These are phyloP conservation scores for Hydraecia micacea DNA, from an alignment of 2,888 invertebrate species.

Conservation along the genomic window DNA sequence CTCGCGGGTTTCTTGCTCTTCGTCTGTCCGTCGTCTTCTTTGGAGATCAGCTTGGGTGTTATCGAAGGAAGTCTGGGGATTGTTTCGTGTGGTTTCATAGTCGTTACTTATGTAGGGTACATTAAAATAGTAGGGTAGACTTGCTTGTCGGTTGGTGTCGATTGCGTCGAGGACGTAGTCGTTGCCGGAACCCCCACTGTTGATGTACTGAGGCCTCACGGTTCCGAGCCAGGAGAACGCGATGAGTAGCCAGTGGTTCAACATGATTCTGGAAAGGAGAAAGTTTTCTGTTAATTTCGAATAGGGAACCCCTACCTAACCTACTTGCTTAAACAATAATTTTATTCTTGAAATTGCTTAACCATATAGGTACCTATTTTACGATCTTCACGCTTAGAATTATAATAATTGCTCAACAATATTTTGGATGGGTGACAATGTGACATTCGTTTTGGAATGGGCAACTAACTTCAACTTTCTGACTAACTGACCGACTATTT, in stretches of 20 bases:
- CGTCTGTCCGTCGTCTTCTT: constrained; percentile 69
- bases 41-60: constrained; percentile 47
- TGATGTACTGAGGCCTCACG: constrained; percentile 84
- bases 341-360: not conserved
- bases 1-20: constrained; percentile 66
- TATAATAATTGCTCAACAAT: not conserved
- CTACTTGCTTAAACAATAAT: not conserved
- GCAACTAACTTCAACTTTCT: no score
- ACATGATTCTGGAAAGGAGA: constrained; percentile 83
- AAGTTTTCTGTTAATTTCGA: constrained; percentile 16
- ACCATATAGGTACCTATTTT: not conserved
- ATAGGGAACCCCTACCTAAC: not conserved
- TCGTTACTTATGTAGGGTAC: constrained; percentile 56
- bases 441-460: no score
- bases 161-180: constrained; percentile 73
- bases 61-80: constrained; percentile 62
- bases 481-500: no score
- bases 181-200: constrained; percentile 72
- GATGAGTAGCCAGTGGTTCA: constrained; percentile 82
- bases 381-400: not conserved
- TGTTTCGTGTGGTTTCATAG: constrained; percentile 52
- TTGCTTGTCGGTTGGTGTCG: constrained; percentile 71
- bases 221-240: constrained; percentile 82
- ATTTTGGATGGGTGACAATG: constrained; percentile 12
- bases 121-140: constrained; percentile 77